Evolutionary conservation across 2,888 invertebrate species (phyloP).

Genomic region (Cryptus armator): DNA sequence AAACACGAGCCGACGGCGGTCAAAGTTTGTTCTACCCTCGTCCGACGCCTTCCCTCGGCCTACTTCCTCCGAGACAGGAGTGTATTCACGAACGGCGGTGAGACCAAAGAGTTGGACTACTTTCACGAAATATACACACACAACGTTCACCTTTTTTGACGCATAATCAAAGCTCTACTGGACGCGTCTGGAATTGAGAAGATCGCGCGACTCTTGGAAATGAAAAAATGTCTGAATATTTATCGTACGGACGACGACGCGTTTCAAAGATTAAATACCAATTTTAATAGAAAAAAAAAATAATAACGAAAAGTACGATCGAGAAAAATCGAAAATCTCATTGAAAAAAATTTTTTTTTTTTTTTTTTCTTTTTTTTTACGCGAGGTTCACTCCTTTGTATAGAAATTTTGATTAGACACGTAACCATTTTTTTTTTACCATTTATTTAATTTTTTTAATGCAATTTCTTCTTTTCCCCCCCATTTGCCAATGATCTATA

Average conservation of each 20-base stretch:
- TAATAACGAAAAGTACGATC: background rate
- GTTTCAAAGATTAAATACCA: background rate
- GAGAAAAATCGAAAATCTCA: background rate
- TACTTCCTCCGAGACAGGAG: conserved; percentile 59
- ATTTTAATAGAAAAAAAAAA: background rate
- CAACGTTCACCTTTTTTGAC: conserved; percentile 16
- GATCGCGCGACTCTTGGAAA: background rate
- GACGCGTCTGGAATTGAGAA: background rate
- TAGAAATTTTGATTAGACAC: too few relatives aligned
- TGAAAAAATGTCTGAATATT: background rate
- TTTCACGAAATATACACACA: conserved; percentile 21
- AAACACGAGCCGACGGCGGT: conserved; percentile 52
- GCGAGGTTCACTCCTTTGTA: too few relatives aligned
- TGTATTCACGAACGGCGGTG: conserved; percentile 40
- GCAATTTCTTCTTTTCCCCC: background rate
- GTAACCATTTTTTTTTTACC: too few relatives aligned
- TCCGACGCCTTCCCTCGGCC: conserved; percentile 63
- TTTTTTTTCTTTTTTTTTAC: too few relatives aligned
- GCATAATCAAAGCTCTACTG: conserved; percentile 1
- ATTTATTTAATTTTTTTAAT: too few relatives aligned
- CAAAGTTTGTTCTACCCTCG: conserved; percentile 66
- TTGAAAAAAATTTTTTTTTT: too few relatives aligned
- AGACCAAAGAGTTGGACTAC: conserved; percentile 28
- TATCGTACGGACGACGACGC: background rate
- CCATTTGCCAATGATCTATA: too few relatives aligned